Conservation (phyloP, 2,888 invertebrate genomes). For the Boloria euphrosyne region DNA sequence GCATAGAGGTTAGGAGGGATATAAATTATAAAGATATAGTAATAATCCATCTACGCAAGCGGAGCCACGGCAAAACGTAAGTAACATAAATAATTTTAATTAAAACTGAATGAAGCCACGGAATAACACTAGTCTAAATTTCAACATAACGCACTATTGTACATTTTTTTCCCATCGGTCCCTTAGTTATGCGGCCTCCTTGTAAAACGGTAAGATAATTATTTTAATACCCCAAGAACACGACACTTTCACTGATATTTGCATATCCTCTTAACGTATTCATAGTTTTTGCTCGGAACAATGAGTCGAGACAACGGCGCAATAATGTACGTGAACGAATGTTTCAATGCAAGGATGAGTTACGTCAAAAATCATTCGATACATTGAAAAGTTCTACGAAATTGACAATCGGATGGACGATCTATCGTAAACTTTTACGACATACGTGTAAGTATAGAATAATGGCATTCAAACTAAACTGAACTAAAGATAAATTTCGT, state of each 20-base stretch:
- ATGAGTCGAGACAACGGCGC: constrained; percentile 37
- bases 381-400: background rate
- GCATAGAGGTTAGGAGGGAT: background rate
- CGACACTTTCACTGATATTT: constrained; percentile 71
- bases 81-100: too few relatives aligned
- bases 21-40: background rate
- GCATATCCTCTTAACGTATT: constrained; percentile 49
- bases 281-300: constrained; percentile 40
- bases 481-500: too few relatives aligned
- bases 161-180: constrained; percentile 5
- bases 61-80: too few relatives aligned
- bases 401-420: background rate
- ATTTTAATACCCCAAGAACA: constrained; percentile 44
- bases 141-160: too few relatives aligned
- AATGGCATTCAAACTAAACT: background rate
- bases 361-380: constrained; percentile 12
- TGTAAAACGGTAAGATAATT: constrained; percentile 39
- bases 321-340: constrained; percentile 32
- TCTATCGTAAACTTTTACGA: too few relatives aligned
- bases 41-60: background rate
- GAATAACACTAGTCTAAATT: too few relatives aligned
- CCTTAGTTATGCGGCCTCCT: constrained; percentile 19
- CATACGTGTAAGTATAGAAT: too few relatives aligned
- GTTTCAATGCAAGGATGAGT: constrained; percentile 16
- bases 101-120: too few relatives aligned